Evolutionary conservation across 2,113 vertebrate genomes (phyloP).

Genomic region (Orycteropus afer): DNA sequence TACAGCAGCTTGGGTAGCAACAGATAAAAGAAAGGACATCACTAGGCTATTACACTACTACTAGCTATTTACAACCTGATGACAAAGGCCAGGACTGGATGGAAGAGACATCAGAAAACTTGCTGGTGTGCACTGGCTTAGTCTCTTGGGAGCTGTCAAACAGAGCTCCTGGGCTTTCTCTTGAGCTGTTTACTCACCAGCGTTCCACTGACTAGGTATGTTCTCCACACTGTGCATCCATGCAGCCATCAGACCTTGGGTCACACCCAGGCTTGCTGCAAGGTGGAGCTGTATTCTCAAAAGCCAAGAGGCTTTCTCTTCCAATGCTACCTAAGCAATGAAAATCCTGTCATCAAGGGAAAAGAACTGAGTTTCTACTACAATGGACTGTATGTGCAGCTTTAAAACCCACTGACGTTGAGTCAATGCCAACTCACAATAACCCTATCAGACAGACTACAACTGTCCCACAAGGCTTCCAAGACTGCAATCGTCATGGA

Average conservation of each 20-base stretch:
- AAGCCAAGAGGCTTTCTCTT: not conserved
- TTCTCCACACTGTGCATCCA: not conserved
- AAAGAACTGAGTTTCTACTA: not conserved
- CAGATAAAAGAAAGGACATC: not conserved
- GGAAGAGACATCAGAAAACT: not conserved
- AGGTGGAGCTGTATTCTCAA: not conserved
- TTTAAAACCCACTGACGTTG: not conserved
- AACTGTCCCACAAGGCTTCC: not conserved
- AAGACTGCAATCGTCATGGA: not conserved
- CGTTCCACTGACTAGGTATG: not conserved
- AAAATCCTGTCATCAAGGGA: not conserved
- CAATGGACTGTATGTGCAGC: not conserved
- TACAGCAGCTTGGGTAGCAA: not conserved
- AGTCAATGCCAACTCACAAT: not conserved
- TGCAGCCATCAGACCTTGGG: not conserved
- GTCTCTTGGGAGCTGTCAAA: not conserved
- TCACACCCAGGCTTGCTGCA: not conserved
- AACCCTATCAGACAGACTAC: not conserved
- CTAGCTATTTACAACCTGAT: not conserved
- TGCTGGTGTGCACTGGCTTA: not conserved
- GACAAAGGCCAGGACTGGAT: not conserved
- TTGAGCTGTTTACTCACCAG: not conserved
- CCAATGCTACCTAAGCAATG: conserved; percentile 6
- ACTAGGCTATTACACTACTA: not conserved
- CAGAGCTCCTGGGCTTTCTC: not conserved